These are phyloP conservation scores for Sialia sialis DNA, from an alignment of 2,113 vertebrate species.

Conservation along the genomic window DNA sequence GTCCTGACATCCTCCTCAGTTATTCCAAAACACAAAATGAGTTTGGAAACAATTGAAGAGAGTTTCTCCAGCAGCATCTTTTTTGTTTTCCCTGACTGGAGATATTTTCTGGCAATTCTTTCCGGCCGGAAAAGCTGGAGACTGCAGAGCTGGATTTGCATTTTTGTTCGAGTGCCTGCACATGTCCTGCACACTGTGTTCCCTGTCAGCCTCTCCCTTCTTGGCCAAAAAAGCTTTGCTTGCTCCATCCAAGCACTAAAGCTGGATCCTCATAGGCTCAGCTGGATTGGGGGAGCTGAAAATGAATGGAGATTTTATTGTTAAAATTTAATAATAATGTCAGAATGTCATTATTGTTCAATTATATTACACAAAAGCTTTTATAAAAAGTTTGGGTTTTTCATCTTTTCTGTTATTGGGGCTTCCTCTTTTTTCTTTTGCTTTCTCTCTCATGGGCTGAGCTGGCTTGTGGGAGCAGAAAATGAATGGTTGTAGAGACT, in stretches of 20 bases:
- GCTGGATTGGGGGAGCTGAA: neutral
- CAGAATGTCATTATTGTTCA: neutral
- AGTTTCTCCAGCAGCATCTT: neutral
- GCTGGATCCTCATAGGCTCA: neutral
- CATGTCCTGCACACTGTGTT: constrained; percentile 69
- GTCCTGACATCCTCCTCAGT: neutral
- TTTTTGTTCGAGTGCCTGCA: constrained; percentile 61
- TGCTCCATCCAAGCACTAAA: neutral
- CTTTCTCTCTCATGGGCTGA: neutral
- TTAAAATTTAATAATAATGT: neutral
- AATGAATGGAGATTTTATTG: neutral
- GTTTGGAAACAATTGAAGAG: neutral
- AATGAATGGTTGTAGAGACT: no score
- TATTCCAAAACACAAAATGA: neutral
- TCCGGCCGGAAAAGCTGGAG: constrained; percentile 56
- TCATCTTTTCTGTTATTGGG: neutral
- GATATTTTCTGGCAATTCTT: constrained; percentile 47
- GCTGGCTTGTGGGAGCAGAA: no score
- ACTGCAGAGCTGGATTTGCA: constrained; percentile 47
- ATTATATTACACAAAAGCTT: neutral
- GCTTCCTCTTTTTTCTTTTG: neutral
- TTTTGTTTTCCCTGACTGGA: constrained; percentile 31
- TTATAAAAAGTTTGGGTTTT: neutral
- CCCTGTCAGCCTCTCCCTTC: constrained; percentile 15
- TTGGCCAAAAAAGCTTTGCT: constrained; percentile 24